A percentile compares a stretch with the other conserved stretches of the same genome.
Conservation (phyloP, 2,888 invertebrate genomes). For the Listrodromus nycthemerus region DNA sequence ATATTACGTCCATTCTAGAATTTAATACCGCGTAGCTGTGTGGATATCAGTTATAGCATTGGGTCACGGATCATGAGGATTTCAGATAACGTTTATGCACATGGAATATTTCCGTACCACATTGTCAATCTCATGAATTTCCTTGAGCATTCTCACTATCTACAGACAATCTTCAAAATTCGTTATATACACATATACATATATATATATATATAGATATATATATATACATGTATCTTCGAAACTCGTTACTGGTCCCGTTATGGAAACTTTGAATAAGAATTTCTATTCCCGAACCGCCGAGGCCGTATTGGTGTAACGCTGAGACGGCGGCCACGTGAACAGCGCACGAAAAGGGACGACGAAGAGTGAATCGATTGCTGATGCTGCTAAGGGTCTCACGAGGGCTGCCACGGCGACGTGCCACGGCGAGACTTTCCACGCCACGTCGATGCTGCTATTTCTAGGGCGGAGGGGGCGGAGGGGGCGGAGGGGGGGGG, state of each 20-base stretch:
- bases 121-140: constrained; percentile 5
- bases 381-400: constrained; percentile 37
- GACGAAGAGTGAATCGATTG: constrained; percentile 60
- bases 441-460: constrained; percentile 57
- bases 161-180: constrained; percentile 70
- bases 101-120: not conserved
- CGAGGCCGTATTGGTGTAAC: constrained; percentile 32
- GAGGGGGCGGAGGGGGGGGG: too few relatives aligned
- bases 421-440: constrained; percentile 25
- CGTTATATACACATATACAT: too few relatives aligned
- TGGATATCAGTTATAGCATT: not conserved
- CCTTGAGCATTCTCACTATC: constrained; percentile 49
- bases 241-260: constrained; percentile 68
- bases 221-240: too few relatives aligned
- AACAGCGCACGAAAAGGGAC: constrained; percentile 31
- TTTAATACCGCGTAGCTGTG: not conserved
- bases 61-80: not conserved
- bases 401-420: constrained; percentile 34
- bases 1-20: not conserved
- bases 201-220: too few relatives aligned
- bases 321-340: constrained; percentile 6
- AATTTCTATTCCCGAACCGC: constrained; percentile 66
- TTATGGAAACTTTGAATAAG: constrained; percentile 70
- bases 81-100: constrained; percentile 11
- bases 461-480: constrained; percentile 50